Base-by-base conservation (phyloP, 2,888 invertebrate genomes). In the Scaptomyza flava region DNA sequence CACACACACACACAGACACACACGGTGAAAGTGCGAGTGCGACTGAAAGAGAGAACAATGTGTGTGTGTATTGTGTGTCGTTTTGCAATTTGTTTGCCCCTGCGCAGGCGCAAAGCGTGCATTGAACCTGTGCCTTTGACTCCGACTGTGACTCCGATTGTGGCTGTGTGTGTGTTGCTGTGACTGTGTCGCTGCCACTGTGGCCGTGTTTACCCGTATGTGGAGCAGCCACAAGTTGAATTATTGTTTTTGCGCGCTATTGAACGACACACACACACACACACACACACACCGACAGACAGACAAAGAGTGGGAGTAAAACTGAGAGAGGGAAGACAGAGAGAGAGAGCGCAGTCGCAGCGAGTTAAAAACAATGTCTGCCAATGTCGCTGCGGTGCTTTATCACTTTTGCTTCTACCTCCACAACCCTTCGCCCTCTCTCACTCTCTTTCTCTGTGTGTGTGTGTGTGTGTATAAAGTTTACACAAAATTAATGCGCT, bases 61-160 rank as follows among this genome's bases (percentile, higher is more conserved):
- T 64, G 31, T 53, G 38, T 69, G 31, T 47, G 63, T 65, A 61
- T 68, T 63, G 72, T 52, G 31, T 34, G 33, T 34, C 11, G 33
- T 34, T 34, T 61, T 85, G 79, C 83, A 80, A 79, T 87, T 87
- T 77, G 81, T 80, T 83, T 72, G 67, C 66, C 86, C 77, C 41
- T 81, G 87, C 89, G 89, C 85, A 85, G 77, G 89, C 85, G 87
- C 87, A 89, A 81, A 78, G 76, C 86, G 87, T 87, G 77, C 89
- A 72, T 85, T 85, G 85, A 86, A 86, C 85, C 89, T 89, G 85
- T 77, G 71, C 52, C 67, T 62, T 36, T 48, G 48, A 20, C 31
- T 63, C 23, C 9, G 31, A 5, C 42, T 53, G 12, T 23, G 20
- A 12, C 20, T 20, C 31, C 9, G 31, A 9, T n/a, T 30, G 14